A percentile compares a stretch with the other conserved stretches of the same genome.
phyloP scores from a whole-genome alignment of 1,140 invertebrate genomes.

The Amyelois transitella region DNA sequence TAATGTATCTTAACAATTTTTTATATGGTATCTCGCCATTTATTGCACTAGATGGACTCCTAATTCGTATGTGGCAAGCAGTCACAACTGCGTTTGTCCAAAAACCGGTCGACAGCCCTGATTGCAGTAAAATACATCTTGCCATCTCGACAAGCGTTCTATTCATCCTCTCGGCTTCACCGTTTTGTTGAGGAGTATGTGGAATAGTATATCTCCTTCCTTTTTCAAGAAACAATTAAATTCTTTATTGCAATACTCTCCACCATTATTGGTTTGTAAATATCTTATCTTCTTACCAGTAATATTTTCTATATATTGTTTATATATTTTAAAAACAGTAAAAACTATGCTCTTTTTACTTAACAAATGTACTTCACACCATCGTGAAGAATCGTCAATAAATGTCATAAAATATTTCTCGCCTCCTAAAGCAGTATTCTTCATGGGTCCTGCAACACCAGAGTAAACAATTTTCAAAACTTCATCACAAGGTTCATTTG shows the following conservation, averaged over 20 bases:
- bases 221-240: conserved; percentile 41
- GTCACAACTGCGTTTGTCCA: conserved; percentile 43
- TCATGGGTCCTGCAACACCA: conserved; percentile 56
- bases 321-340: conserved; percentile 29
- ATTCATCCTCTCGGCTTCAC: conserved; percentile 61
- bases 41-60: conserved; percentile 39
- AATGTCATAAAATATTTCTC: conserved; percentile 45
- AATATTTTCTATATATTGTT: conserved; percentile 31
- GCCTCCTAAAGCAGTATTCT: conserved; percentile 23
- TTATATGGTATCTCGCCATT: no score
- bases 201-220: conserved; percentile 55
- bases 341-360: conserved; percentile 36
- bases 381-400: conserved; percentile 36
- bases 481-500: background rate
- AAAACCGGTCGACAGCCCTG: conserved; percentile 27
- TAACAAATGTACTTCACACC: conserved; percentile 31
- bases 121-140: conserved; percentile 38
- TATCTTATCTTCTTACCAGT: conserved; percentile 31
- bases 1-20: no score
- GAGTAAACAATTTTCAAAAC: conserved; percentile 25
- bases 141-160: conserved; percentile 50
- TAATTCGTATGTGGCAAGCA: conserved; percentile 55
- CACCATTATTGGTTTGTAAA: conserved; percentile 49
- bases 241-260: conserved; percentile 45
- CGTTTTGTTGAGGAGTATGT: conserved; percentile 67